Evolutionary conservation across 2,797 vertebrate species (phyloP).

Genomic region (Tenualosa ilisha): DNA sequence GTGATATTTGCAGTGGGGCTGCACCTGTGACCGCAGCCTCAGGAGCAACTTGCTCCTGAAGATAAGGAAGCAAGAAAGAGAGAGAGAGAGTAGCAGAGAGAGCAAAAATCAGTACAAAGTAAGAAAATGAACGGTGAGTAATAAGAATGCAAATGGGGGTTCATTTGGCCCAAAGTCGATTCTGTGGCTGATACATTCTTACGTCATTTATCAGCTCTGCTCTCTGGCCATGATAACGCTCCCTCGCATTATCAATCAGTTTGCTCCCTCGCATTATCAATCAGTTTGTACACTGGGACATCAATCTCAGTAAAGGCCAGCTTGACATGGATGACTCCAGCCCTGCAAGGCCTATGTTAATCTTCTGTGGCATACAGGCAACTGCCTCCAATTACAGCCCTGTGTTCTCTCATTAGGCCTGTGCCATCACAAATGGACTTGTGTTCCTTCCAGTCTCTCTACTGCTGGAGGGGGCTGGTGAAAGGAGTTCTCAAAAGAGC

Average conservation of each 20-base stretch:
- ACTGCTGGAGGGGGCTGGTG: background rate
- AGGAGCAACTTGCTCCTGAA: background rate
- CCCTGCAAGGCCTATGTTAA: slow-evolving; percentile 45
- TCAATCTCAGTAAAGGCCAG: slow-evolving; percentile 63
- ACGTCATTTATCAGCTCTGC: slow-evolving; percentile 44
- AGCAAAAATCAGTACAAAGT: background rate
- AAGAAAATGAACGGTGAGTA: slow-evolving; percentile 9
- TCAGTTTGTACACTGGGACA: slow-evolving; percentile 47
- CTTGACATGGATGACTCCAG: slow-evolving; percentile 49
- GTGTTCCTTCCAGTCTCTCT: background rate
- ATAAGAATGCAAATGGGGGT: slow-evolving; percentile 19
- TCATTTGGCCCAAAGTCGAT: slow-evolving; percentile 24
- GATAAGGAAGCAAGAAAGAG: background rate
- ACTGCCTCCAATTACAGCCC: slow-evolving; percentile 36
- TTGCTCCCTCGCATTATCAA: slow-evolving; percentile 44
- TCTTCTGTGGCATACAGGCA: slow-evolving; percentile 46
- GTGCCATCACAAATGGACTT: background rate
- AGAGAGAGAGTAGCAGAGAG: background rate
- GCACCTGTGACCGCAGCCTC: background rate
- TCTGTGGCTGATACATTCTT: slow-evolving; percentile 41
- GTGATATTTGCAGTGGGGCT: background rate
- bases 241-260: slow-evolving; percentile 43
- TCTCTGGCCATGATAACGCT: slow-evolving; percentile 37
- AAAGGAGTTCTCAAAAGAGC: background rate
- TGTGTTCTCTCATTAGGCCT: slow-evolving; percentile 44